Conservation (phyloP, 2,888 invertebrate species). For the Papilio gigon region DNA sequence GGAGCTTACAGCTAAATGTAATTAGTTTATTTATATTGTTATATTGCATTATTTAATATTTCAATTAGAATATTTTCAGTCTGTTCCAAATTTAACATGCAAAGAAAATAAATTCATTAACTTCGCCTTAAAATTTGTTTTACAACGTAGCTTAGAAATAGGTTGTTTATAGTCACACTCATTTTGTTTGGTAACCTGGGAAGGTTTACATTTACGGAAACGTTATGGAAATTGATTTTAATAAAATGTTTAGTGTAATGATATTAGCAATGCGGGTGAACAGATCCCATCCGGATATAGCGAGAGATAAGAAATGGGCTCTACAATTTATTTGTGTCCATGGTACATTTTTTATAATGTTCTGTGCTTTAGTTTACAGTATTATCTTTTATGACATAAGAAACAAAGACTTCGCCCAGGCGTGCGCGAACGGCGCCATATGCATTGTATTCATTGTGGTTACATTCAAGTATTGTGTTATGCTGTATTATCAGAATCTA, state of each 20-base stretch:
- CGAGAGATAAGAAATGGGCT: slow-evolving; percentile 46
- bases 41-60: too few relatives aligned
- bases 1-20: too few relatives aligned
- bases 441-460: slow-evolving; percentile 44
- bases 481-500: slow-evolving; percentile 48
- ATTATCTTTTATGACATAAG: slow-evolving; percentile 45
- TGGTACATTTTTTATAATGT: slow-evolving; percentile 40
- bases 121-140: slow-evolving; percentile 23
- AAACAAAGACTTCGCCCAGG: slow-evolving; percentile 44
- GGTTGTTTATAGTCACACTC: not conserved
- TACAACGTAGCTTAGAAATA: not conserved
- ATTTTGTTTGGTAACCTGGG: not conserved
- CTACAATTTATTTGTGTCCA: slow-evolving; percentile 43
- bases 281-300: slow-evolving; percentile 46
- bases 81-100: not conserved
- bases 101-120: too few relatives aligned
- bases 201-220: not conserved
- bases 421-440: slow-evolving; percentile 47
- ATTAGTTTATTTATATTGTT: too few relatives aligned
- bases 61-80: not conserved
- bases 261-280: slow-evolving; percentile 42
- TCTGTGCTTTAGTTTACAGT: slow-evolving; percentile 42
- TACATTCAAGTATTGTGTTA: slow-evolving; percentile 45
- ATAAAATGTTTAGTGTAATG: slow-evolving; percentile 46
- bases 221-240: slow-evolving; percentile 42